Percentiles rank a stretch among this genome's conserved stretches.
Evolutionary conservation across 1,140 invertebrate genomes (phyloP).

Genomic region (Sarcophaga bullata): DNA sequence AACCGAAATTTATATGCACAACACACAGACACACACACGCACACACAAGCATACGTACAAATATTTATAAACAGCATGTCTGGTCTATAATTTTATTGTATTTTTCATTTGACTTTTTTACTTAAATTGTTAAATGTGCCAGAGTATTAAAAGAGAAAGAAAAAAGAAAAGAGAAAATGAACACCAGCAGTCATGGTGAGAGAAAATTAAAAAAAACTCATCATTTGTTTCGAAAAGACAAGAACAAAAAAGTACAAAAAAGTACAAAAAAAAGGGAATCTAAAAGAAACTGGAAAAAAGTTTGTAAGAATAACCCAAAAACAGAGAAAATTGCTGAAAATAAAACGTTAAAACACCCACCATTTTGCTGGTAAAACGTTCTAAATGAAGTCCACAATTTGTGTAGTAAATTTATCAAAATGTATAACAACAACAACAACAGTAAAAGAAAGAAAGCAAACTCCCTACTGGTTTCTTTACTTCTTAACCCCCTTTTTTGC

Average conservation of each 20-base stretch:
- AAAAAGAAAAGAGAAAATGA: background rate
- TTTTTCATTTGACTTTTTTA: conserved; percentile 27
- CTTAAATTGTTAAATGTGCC: conserved; percentile 21
- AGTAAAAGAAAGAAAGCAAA: background rate
- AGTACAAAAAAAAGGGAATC: no score
- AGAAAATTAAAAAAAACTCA: background rate
- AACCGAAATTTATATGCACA: background rate
- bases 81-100: conserved; percentile 24
- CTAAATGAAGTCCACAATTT: conserved; percentile 64
- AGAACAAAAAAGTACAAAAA: background rate
- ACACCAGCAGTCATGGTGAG: background rate
- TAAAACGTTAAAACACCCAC: conserved; percentile 32
- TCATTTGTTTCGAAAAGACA: background rate
- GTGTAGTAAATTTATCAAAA: conserved; percentile 65
- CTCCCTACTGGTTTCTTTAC: background rate
- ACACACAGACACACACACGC: background rate
- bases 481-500: no score
- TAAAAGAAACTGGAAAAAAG: background rate
- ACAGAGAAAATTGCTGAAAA: background rate
- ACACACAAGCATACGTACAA: background rate
- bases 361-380: conserved; percentile 55
- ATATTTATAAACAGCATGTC: conserved; percentile 8
- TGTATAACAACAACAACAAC: conserved; percentile 33
- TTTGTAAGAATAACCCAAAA: background rate
- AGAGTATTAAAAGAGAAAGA: background rate